Base-by-base conservation (phyloP, 1,140 invertebrate species). In the Elysia chlorotica region DNA sequence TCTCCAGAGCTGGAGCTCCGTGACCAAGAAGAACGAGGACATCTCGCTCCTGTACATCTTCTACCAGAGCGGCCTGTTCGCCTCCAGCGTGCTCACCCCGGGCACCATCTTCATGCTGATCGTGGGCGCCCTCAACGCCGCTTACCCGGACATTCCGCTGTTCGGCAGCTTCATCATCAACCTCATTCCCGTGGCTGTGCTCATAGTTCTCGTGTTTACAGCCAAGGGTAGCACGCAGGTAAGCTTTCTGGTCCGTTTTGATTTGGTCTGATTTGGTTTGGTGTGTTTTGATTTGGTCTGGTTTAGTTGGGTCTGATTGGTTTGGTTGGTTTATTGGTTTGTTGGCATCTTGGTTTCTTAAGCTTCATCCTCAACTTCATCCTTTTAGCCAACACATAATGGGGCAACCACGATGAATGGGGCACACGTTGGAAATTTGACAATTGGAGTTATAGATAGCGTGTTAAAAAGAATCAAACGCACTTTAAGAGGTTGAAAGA, bases 71-170 rank as follows among this genome's bases (percentile, higher is more conserved):
- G 56, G 71, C 23, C 56, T 81, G 78, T 87, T 92, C 83, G 79
- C 88, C 6, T 90, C 90, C 2, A 90, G 90, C 0, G 87, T 92
- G 67, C 79, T 91, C 1, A 90, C 91, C 28, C 91, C 91, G 2
- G 91, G 91, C 35, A 92, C 90, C 1, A 92, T 91, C 56, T 91
- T 92, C 71, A 83, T 91, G 25, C 91, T 92, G 89, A 84, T 91
- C 61, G 89, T 90, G 31, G 91, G 91, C 28, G 90, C 91, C 14
- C 87, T 92, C 59, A 85, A 84, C 14, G 88, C 88, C 6, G 91
- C 91, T 66, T 79, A 76, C 48, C 78, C 75, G 4, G 30, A 53
- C 0, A 87, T 92, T 14, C 86, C 87, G 25, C 85, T 89, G 36
- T 88, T 83, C 80, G 81, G 78, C 38, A 86, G 88, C 35, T 88